A percentile compares a stretch with the other conserved stretches of the same genome.
Conservation (phyloP, 1,140 invertebrate species). For the Drosophila nikananu region DNA sequence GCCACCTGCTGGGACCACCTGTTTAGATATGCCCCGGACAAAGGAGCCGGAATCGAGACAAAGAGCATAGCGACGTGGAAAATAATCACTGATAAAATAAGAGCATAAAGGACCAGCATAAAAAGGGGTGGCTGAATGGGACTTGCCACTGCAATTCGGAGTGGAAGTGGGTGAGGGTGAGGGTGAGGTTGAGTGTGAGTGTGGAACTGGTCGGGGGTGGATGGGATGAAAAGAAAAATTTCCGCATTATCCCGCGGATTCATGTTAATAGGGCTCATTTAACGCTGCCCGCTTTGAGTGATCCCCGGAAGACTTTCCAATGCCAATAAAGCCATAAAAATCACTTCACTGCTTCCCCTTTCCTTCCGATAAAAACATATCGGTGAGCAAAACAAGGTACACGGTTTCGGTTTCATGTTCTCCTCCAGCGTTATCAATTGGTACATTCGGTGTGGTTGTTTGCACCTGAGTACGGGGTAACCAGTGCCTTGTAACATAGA, state of each 20-base stretch:
- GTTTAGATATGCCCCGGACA: slow-evolving; percentile 75
- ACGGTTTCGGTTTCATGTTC: slow-evolving; percentile 54
- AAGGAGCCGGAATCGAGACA: slow-evolving; percentile 58
- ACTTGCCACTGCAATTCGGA: not conserved
- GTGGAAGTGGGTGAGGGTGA: not conserved
- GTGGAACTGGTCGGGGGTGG: slow-evolving; percentile 5
- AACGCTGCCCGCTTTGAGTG: slow-evolving; percentile 38
- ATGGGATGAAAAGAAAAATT: slow-evolving; percentile 66
- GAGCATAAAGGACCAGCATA: slow-evolving; percentile 59
- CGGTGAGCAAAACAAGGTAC: slow-evolving; percentile 25
- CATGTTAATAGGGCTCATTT: slow-evolving; percentile 81
- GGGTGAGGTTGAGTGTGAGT: not conserved
- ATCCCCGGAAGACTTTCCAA: slow-evolving; percentile 31
- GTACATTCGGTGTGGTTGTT: slow-evolving; percentile 61
- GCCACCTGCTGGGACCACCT: slow-evolving; percentile 81
- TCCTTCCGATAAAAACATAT: slow-evolving; percentile 11
- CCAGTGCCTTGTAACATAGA: slow-evolving; percentile 50
- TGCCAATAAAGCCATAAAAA: slow-evolving; percentile 46
- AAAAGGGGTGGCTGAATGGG: slow-evolving; percentile 44
- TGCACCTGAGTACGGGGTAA: slow-evolving; percentile 15
- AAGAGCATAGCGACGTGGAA: slow-evolving; percentile 80
- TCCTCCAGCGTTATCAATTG: slow-evolving; percentile 62
- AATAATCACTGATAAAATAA: slow-evolving; percentile 83
- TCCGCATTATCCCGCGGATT: slow-evolving; percentile 49
- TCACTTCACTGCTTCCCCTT: slow-evolving; percentile 9